These are phyloP conservation scores for Papilio aristodemus DNA, from an alignment of 1,140 invertebrate species.

Conservation along the genomic window DNA sequence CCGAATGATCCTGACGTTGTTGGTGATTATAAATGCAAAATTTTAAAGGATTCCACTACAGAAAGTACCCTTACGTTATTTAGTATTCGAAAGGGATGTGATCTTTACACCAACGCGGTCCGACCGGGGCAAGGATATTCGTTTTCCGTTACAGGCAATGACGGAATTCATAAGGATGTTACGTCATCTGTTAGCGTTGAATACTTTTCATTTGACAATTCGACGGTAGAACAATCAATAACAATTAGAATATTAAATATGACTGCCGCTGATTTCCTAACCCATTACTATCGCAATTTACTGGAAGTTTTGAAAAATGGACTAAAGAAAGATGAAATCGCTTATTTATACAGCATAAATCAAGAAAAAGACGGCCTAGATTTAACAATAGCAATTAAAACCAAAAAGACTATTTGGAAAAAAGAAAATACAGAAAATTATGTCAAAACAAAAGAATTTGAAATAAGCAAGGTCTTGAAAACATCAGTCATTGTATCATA, in stretches of 20 bases:
- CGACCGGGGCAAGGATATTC: slow-evolving; percentile 86
- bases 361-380: slow-evolving; percentile 85
- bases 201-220: slow-evolving; percentile 89
- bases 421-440: slow-evolving; percentile 84
- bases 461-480: slow-evolving; percentile 83
- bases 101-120: slow-evolving; percentile 87
- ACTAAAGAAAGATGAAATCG: slow-evolving; percentile 83
- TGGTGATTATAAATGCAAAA: slow-evolving; percentile 93
- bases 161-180: slow-evolving; percentile 92
- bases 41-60: slow-evolving; percentile 82
- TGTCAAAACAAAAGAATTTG: slow-evolving; percentile 83
- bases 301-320: slow-evolving; percentile 85
- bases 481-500: slow-evolving; percentile 83
- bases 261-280: slow-evolving; percentile 87
- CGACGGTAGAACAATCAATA: slow-evolving; percentile 90
- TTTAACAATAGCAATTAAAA: slow-evolving; percentile 85
- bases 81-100: slow-evolving; percentile 87
- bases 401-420: slow-evolving; percentile 80
- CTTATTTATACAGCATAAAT: slow-evolving; percentile 88
- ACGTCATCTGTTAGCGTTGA: slow-evolving; percentile 91
- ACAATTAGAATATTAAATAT: slow-evolving; percentile 88
- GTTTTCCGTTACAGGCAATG: slow-evolving; percentile 91
- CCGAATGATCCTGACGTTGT: slow-evolving; percentile 94
- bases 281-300: slow-evolving; percentile 87
- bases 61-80: slow-evolving; percentile 82